Evolutionary conservation across 2,113 vertebrate species (phyloP).

Genomic region (Percopsis transmontana): DNA sequence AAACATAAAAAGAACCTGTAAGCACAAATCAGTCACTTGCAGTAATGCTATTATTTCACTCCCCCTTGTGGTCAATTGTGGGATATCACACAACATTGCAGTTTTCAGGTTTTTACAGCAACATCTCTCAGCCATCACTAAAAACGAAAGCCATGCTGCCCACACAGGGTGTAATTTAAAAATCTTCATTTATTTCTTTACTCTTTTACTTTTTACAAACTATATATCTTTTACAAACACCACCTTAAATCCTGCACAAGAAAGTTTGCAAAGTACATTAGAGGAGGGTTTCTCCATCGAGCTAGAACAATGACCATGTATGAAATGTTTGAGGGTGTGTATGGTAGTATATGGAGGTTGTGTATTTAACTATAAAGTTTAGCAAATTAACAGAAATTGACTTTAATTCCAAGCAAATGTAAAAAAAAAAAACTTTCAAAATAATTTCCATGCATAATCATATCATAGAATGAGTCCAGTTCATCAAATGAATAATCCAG

Average conservation of each 20-base stretch:
- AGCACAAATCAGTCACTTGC: not conserved
- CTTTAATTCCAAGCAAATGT: not conserved
- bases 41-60: constrained; percentile 24
- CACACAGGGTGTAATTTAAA: constrained; percentile 26
- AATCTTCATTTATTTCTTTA: constrained; percentile 62
- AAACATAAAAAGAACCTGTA: constrained; percentile 8
- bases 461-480: not conserved
- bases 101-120: not conserved
- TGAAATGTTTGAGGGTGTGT: not conserved
- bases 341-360: not conserved
- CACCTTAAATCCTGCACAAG: constrained; percentile 45
- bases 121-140: not conserved
- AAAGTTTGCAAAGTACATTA: constrained; percentile 51
- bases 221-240: constrained; percentile 55
- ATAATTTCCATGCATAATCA: not conserved
- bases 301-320: constrained; percentile 30
- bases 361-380: constrained; percentile 7
- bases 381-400: constrained; percentile 7
- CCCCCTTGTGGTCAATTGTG: constrained; percentile 48
- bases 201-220: constrained; percentile 53
- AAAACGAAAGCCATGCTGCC: constrained; percentile 21
- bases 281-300: constrained; percentile 31
- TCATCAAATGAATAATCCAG: not conserved
- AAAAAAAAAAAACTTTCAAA: not conserved
- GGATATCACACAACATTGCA: constrained; percentile 11